These are phyloP conservation scores for Rhabdomys dilectus DNA, from an alignment of 2,113 vertebrate genomes.

Conservation along the genomic window DNA sequence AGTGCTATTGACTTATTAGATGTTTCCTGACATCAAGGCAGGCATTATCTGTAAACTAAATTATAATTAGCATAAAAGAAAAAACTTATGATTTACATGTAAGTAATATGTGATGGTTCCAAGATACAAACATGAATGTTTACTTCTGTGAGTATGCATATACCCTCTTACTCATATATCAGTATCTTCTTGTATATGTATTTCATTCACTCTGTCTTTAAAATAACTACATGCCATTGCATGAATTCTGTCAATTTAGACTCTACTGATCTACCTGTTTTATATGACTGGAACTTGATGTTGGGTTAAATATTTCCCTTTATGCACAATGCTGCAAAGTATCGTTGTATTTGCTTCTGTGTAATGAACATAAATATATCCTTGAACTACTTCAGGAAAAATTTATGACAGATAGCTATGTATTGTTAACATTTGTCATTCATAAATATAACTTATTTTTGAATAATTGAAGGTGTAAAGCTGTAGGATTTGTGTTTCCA, in stretches of 20 bases:
- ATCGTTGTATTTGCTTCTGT: background rate
- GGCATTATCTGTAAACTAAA: background rate
- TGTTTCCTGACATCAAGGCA: background rate
- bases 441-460: background rate
- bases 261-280: background rate
- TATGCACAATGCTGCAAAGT: background rate
- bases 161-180: background rate
- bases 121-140: background rate
- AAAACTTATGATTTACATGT: background rate
- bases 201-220: background rate
- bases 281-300: background rate
- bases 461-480: background rate
- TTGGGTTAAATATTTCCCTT: background rate
- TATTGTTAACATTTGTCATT: background rate
- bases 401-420: background rate
- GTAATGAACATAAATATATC: background rate
- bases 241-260: background rate
- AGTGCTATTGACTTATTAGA: background rate
- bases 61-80: background rate
- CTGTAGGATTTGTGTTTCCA: too few relatives aligned
- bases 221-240: background rate
- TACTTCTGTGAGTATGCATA: background rate
- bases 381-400: background rate
- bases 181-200: background rate
- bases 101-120: background rate